These are phyloP conservation scores for Neomonachus schauinslandi DNA, from an alignment of 2,113 vertebrate genomes.

Conservation along the genomic window DNA sequence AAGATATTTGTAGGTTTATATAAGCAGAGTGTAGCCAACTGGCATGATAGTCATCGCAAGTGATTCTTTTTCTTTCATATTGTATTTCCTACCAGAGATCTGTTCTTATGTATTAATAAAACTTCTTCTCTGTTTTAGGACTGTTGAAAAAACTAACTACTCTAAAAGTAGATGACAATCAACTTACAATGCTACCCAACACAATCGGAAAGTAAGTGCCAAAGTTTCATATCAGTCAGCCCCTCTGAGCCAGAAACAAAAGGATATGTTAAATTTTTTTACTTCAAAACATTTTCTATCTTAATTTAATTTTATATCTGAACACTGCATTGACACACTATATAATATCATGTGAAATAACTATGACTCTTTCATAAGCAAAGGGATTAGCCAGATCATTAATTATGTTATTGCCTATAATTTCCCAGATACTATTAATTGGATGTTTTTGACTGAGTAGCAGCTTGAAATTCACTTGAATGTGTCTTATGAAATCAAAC, in stretches of 20 bases:
- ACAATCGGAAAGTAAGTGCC: constrained; percentile 96
- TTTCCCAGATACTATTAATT: constrained; percentile 34
- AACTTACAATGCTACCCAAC: constrained; percentile 96
- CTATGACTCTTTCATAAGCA: constrained; percentile 8
- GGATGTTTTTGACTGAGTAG: neutral
- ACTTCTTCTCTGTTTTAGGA: constrained; percentile 85
- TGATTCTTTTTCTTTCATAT: neutral
- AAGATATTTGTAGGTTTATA: neutral
- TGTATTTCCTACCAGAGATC: neutral
- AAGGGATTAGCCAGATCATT: neutral
- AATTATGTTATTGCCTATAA: constrained; percentile 10
- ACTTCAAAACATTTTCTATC: neutral
- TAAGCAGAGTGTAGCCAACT: neutral
- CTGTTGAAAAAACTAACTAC: constrained; percentile 98
- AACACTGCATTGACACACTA: neutral
- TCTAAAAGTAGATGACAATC: constrained; percentile 99
- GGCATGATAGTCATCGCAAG: neutral
- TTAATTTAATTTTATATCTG: constrained; percentile 51
- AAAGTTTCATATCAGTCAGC: neutral
- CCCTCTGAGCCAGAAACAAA: neutral
- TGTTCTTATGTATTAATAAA: constrained; percentile 19
- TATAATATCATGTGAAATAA: constrained; percentile 36
- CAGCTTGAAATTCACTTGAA: constrained; percentile 33
- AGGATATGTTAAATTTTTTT: neutral
- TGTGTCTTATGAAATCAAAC: constrained; percentile 2